Percentiles rank a stretch among this genome's conserved stretches.
Conservation (phyloP, 2,113 vertebrate species). For the Menura novaehollandiae region DNA sequence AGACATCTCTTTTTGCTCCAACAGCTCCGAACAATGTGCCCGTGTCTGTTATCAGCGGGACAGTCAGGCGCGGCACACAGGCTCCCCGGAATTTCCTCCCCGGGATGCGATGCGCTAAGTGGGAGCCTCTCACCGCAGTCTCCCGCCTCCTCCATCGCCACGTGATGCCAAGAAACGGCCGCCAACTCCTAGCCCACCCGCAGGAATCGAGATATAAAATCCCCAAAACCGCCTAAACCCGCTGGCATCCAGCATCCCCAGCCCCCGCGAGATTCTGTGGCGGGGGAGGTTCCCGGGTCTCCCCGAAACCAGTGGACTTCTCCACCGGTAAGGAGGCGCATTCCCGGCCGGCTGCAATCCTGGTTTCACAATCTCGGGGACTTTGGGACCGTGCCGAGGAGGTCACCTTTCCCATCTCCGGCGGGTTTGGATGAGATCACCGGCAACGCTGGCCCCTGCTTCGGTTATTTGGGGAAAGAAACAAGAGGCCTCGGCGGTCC, state of each 20-base stretch:
- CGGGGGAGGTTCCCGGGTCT: not conserved
- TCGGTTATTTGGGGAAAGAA: not conserved
- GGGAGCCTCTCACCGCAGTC: not conserved
- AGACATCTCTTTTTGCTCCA: fast-evolving
- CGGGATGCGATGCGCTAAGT: not conserved
- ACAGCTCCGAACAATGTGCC: not conserved
- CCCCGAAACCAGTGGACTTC: not conserved
- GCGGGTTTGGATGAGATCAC: not conserved
- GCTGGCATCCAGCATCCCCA: fast-evolving
- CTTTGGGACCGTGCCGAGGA: not conserved
- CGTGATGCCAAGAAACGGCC: not conserved
- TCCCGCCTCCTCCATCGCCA: conserved; percentile 1
- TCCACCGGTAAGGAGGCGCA: not conserved
- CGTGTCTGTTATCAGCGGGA: not conserved
- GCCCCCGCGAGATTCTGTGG: not conserved
- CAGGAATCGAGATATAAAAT: not conserved
- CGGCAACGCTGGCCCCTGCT: not conserved
- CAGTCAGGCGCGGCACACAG: not conserved
- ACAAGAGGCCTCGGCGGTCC: not conserved
- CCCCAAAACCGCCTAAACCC: not conserved
- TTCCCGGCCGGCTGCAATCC: not conserved
- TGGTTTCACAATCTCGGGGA: not conserved
- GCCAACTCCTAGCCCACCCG: not conserved
- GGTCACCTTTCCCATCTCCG: not conserved
- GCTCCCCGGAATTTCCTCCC: not conserved